Conservation (phyloP, 30 jellyfish, hydroid and myxozoan genomes). For the Rhopilema esculentum region DNA sequence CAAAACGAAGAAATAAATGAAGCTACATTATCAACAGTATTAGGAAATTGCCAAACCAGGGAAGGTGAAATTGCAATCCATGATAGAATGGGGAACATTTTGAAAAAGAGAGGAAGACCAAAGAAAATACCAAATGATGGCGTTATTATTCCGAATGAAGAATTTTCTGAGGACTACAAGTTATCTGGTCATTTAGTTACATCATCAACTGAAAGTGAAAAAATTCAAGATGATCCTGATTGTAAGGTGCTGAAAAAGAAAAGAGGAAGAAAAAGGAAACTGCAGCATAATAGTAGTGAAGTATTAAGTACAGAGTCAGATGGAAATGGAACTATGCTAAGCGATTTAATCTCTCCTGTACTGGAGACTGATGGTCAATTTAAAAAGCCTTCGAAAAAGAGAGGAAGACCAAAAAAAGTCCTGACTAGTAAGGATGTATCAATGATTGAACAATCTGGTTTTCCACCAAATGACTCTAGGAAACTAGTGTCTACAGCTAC, state of each 20-base stretch:
- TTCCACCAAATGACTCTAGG: neutral
- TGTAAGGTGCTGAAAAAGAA: neutral
- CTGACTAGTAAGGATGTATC: neutral
- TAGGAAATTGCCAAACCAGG: neutral
- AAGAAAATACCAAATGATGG: neutral
- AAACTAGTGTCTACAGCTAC: no score
- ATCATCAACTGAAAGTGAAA: no score
- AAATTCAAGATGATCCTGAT: neutral
- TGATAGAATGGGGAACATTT: neutral
- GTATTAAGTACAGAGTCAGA: neutral
- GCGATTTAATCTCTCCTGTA: neutral
- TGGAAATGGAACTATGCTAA: neutral
- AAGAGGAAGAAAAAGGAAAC: neutral
- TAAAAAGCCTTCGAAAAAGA: neutral
- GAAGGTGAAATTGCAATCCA: neutral
- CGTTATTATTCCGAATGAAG: neutral
- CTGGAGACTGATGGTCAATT: neutral
- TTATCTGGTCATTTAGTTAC: no score
- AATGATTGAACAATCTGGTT: neutral
- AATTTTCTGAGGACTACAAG: neutral
- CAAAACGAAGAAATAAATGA: neutral
- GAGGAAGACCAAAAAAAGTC: neutral
- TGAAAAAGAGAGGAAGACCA: neutral
- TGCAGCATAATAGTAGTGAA: neutral
- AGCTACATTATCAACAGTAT: neutral